Conservation (phyloP, 2,888 invertebrate genomes). For the Trissolcus japonicus region DNA sequence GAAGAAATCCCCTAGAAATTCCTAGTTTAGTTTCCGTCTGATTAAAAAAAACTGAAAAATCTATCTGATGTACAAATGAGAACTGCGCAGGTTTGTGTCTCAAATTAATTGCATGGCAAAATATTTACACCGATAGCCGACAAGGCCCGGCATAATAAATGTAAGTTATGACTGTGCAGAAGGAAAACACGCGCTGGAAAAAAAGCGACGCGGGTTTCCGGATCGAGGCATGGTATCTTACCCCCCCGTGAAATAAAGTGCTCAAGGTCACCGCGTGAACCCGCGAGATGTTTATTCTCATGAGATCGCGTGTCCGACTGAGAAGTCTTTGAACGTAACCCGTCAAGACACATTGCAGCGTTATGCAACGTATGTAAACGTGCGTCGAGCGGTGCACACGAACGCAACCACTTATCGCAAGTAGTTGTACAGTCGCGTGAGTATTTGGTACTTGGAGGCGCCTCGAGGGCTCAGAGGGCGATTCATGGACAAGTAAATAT, state of each 20-base stretch:
- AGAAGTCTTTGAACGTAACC: constrained; percentile 23
- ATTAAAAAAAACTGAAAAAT: no score
- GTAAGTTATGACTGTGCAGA: constrained; percentile 9
- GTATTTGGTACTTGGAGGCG: constrained; percentile 29
- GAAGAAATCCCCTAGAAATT: no score
- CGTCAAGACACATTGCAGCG: constrained; percentile 24
- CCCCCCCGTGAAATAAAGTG: constrained; percentile 38
- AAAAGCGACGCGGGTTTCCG: constrained; percentile 30
- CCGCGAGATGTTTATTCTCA: constrained; percentile 43
- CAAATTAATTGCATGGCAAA: constrained; percentile 24
- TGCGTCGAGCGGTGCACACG: constrained; percentile 15
- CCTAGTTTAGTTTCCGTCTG: no score
- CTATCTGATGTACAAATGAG: not conserved
- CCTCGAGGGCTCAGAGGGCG: not conserved
- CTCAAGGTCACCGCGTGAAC: constrained; percentile 48
- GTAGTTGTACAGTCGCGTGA: constrained; percentile 20
- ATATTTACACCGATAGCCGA: constrained; percentile 22
- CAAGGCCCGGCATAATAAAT: constrained; percentile 30
- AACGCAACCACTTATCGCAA: constrained; percentile 34
- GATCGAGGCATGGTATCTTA: constrained; percentile 9
- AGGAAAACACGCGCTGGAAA: not conserved
- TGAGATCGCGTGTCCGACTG: constrained; percentile 38
- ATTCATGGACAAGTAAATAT: constrained; percentile 21
- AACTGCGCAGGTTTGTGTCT: not conserved
- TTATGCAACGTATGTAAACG: constrained; percentile 38